A percentile compares a stretch with the other conserved stretches of the same genome.
These are phyloP conservation scores for Panthera uncia DNA, from an alignment of 2,113 vertebrate species.

Conservation along the genomic window DNA sequence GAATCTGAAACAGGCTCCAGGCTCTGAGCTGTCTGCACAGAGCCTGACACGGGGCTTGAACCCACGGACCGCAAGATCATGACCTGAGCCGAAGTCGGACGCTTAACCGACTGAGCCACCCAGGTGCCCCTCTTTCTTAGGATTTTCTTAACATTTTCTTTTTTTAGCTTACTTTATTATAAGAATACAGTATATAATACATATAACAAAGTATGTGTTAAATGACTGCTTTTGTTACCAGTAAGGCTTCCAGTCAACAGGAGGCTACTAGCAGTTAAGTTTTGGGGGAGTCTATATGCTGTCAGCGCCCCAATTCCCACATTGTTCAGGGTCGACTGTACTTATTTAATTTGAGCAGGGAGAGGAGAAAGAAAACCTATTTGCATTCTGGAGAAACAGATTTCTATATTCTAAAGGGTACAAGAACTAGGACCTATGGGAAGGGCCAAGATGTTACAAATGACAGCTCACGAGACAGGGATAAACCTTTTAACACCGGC, in stretches of 20 bases:
- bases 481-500: background rate
- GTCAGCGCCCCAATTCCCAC: background rate
- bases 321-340: background rate
- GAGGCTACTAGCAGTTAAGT: background rate
- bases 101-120: too few species aligned
- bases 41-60: too few species aligned
- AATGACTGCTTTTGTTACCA: background rate
- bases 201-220: background rate
- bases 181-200: background rate
- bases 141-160: background rate
- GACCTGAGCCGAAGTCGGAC: too few species aligned
- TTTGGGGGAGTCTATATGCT: background rate
- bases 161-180: background rate
- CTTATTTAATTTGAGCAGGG: background rate
- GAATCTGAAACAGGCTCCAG: too few species aligned
- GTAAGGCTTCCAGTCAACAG: background rate
- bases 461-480: background rate
- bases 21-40: too few species aligned
- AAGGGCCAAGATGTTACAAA: background rate
- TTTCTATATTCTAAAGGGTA: background rate
- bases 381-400: background rate
- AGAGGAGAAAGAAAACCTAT: background rate
- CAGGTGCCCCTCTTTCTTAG: too few species aligned
- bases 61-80: too few species aligned
- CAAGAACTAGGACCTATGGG: background rate